These are phyloP conservation scores for Hirundo rustica DNA, from an alignment of 2,797 vertebrate genomes.

Conservation along the genomic window DNA sequence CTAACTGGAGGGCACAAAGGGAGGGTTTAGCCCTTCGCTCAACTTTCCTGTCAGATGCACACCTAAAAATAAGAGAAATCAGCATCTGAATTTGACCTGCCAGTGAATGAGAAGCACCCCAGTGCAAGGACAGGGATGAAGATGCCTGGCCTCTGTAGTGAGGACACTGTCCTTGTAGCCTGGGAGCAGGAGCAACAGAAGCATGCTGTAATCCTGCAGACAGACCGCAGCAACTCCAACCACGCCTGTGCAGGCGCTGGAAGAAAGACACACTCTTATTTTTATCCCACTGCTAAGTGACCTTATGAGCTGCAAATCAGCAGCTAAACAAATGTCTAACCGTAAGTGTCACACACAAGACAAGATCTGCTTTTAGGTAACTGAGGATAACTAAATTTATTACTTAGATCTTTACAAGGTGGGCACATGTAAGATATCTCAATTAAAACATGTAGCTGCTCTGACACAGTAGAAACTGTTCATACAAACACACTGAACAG, in stretches of 20 bases:
- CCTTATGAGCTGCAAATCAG: neutral
- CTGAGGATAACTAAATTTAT: neutral
- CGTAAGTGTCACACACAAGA: neutral
- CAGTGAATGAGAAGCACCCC: neutral
- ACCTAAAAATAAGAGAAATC: neutral
- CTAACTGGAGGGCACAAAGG: neutral
- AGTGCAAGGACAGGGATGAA: neutral
- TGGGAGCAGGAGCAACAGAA: neutral
- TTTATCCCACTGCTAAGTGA: neutral
- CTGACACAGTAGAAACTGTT: neutral
- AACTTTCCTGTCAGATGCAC: neutral
- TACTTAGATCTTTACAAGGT: neutral
- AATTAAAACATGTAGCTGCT: neutral
- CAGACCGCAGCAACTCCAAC: neutral
- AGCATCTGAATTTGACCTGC: neutral
- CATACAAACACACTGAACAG: neutral
- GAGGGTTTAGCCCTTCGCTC: neutral
- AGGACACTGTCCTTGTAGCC: neutral
- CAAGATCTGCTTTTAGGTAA: neutral
- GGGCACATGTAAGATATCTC: neutral
- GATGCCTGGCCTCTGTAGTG: neutral
- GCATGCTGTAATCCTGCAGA: neutral
- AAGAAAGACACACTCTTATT: neutral
- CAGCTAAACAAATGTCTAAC: neutral
- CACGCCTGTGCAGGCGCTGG: neutral